These are phyloP conservation scores for Nezara viridula DNA, from an alignment of 2,888 invertebrate species.

Conservation along the genomic window DNA sequence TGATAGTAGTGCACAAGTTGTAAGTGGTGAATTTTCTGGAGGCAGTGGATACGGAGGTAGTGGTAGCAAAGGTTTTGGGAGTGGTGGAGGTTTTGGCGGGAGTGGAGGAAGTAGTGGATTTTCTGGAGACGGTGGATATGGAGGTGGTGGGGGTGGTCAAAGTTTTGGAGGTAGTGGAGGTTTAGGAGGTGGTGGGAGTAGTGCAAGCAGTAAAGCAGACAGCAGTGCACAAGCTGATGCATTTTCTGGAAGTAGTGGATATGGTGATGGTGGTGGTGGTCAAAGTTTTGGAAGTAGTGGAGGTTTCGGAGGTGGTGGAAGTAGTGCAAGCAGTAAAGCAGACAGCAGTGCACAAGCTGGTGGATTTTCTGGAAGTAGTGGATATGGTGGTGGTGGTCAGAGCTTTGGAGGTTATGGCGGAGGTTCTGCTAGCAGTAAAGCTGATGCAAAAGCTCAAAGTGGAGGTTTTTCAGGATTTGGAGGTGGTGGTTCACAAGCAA, in stretches of 20 bases:
- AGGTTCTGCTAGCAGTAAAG: not conserved
- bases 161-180: constrained; percentile 6
- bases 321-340: not conserved
- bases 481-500: constrained; percentile 43
- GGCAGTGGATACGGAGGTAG: constrained; percentile 1
- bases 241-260: constrained; percentile 8
- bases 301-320: constrained; percentile 34
- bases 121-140: not conserved
- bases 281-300: not conserved
- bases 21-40: not conserved
- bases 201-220: not conserved
- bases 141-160: not conserved
- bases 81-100: constrained; percentile 27
- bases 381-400: constrained; percentile 32
- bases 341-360: constrained; percentile 15
- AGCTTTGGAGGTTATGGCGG: constrained; percentile 13
- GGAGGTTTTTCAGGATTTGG: constrained; percentile 19
- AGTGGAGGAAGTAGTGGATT: not conserved
- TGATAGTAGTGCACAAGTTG: constrained; percentile 11
- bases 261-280: constrained; percentile 7
- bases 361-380: not conserved
- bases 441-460: constrained; percentile 14
- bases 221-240: not conserved
- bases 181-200: not conserved
- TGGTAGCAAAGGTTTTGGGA: not conserved